Evolutionary conservation across 2,113 vertebrate species (phyloP), one percentile per base, ranked within the genome.

Genomic region (Dissostichus mawsoni): DNA sequence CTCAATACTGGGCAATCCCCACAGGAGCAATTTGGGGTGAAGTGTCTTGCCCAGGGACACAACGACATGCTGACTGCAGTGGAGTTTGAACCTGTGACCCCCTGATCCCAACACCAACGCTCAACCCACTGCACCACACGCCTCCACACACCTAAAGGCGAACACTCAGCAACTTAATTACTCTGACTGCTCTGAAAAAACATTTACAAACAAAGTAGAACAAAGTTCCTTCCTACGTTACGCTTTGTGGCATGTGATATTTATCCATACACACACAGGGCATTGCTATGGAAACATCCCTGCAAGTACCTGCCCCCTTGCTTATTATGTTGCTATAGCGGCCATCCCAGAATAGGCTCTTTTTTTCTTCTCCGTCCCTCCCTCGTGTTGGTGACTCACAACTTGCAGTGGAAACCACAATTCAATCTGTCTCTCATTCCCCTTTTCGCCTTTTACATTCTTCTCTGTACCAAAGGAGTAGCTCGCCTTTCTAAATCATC

Each of bases 261-360:
- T 93, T 94, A 94, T 93, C 87, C 80, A 83, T 90, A 94, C 90
- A 93, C 92, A 93, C 80, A 86, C 68, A 78, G 75, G 80, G 75
- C 78, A 93, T 95, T 91, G 87, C 95, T 92, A 95, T 94, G 93
- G 94, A 90, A 93, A 96, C 94, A 89, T 75, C 78, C 76, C 76
- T 89, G 78, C 81, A 84, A 89, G 92, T 93, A 93, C 90, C 90
- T 91, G 83, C 90, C 93, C 93, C 86, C 80, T 91, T 93, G 93
- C 94, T 94, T 96, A 95, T 96, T 95, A 93, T 96, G 95, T 95
- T 95, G 73, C 94, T 69, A 95, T 93, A 82, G 93, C 89, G 92
- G 88, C 94, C 94, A 95, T 95, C 93, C 95, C 94, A 95, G 94
- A 96, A 95, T 96, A 95, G 85, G 95, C 80, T 68, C 48, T 76